Base-by-base conservation (phyloP, 2,797 vertebrate genomes). In the Coccyzus lansbergi region DNA sequence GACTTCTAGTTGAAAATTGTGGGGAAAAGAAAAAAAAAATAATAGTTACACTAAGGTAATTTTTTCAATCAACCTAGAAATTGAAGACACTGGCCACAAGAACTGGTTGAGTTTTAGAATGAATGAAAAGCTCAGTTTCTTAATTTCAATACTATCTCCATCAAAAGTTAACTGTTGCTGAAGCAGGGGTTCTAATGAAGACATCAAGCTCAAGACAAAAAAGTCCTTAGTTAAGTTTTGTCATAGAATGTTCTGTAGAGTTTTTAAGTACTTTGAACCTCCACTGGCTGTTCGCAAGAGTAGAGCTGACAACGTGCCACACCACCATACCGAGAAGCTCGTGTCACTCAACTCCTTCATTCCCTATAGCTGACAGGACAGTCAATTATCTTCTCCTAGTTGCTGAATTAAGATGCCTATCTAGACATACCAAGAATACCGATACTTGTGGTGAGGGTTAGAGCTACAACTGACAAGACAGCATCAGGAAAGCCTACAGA, bases 1-100 rank as follows among this genome's bases (percentile, higher is more conserved):
- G 0, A 33, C 9, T 67, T 58, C n/a, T 11, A 46, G 4, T 2
- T 33, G 17, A 74, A 69, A 67, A 51, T 2, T 1, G 4, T 28
- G 70, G 17, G 17, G 17, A 44, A 44, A 44, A 29, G 53, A 44
- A 44, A 44, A 44, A 44, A 44, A 29, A 62, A n/a, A n/a, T n/a
- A 7, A 34, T 31, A 33, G 21, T 33, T 49, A 10, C 31, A 52
- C 10, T 48, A 48, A 59, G 6, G 4, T 34, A 6, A 20, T n/a
- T 67, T 36, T 31, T 67, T 31, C 34, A 77, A 74, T 26, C 6
- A 33, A 69, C 7, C 19, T 33, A 44, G 17, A 84, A 70, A 8
- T 29, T 71, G 36, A 62, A 58, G 65, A 59, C 29, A 44, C 9
- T 26, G 18, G 33, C 34, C 49, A 71, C 0, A 2, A 60, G 13